These are phyloP conservation scores for Drosophila subobscura DNA, from an alignment of 1,140 invertebrate genomes.

Conservation along the genomic window DNA sequence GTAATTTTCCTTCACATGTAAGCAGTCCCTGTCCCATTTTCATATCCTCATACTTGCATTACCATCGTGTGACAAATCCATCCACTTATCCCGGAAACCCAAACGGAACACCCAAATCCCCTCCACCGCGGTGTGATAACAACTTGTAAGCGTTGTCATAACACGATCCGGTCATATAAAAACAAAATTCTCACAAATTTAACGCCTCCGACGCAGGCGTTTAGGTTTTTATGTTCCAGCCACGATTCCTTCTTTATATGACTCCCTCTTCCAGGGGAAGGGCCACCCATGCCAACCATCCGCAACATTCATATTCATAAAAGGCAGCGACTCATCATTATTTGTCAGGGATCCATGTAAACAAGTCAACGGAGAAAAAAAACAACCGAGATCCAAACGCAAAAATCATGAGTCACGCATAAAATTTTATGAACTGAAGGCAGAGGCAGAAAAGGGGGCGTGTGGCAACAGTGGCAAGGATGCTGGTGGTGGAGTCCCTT, in stretches of 20 bases:
- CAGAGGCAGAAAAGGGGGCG: not conserved
- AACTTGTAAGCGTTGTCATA: slow-evolving; percentile 66
- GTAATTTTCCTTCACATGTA: slow-evolving; percentile 8
- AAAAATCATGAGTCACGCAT: slow-evolving; percentile 68
- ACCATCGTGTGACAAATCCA: slow-evolving; percentile 28
- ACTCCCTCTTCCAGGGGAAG: slow-evolving; percentile 1
- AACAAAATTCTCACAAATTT: slow-evolving; percentile 62
- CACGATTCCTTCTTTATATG: slow-evolving; percentile 9
- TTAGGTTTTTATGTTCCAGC: slow-evolving; percentile 63
- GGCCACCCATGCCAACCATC: not conserved
- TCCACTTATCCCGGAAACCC: slow-evolving; percentile 28
- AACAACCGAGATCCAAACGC: slow-evolving; percentile 25
- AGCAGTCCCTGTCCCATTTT: not conserved
- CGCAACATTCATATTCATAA: slow-evolving; percentile 73
- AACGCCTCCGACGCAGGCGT: slow-evolving; percentile 55
- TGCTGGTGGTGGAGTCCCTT: slow-evolving; percentile 1
- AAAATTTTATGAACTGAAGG: slow-evolving; percentile 73
- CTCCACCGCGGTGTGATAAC: slow-evolving; percentile 46
- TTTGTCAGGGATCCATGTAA: slow-evolving; percentile 64
- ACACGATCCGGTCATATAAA: slow-evolving; percentile 77
- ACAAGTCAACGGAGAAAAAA: slow-evolving; percentile 72
- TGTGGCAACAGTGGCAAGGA: not conserved
- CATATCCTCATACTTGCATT: not conserved
- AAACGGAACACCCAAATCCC: not conserved
- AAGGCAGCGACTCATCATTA: slow-evolving; percentile 69